A percentile compares a stretch with the other conserved stretches of the same genome.
These are phyloP conservation scores for Phylloscopus trochiloides DNA, from an alignment of 2,113 vertebrate species.

Conservation along the genomic window DNA sequence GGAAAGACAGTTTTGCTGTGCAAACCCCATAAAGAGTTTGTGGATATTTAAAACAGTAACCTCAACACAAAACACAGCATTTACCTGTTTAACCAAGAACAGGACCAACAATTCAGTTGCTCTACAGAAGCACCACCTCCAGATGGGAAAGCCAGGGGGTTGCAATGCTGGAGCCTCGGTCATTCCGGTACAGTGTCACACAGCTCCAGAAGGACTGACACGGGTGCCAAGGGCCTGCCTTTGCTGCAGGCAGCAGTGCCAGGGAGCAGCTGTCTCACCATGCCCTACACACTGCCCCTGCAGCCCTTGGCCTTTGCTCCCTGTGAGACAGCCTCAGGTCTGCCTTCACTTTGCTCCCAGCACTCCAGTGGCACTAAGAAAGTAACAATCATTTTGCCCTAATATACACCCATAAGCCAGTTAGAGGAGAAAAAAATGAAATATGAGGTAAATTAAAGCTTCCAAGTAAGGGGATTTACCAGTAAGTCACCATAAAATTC, in stretches of 20 bases:
- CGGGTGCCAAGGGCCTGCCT: not conserved
- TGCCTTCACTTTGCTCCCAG: not conserved
- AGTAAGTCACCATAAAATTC: slow-evolving; percentile 56
- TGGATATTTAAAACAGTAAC: not conserved
- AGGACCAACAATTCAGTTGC: not conserved
- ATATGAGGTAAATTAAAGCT: slow-evolving; percentile 61
- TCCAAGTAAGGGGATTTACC: slow-evolving; percentile 43
- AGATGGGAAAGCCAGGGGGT: rapidly evolving
- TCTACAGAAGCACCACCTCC: not conserved
- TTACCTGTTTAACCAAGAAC: not conserved
- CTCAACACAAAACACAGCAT: not conserved
- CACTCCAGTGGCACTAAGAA: not conserved
- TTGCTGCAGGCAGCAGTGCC: not conserved
- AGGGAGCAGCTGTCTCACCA: not conserved
- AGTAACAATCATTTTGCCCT: slow-evolving; percentile 2
- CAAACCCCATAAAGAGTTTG: not conserved
- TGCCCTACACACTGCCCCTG: not conserved
- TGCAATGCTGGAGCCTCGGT: not conserved
- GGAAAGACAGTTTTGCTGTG: not conserved
- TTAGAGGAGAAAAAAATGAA: not conserved
- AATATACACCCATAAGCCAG: not conserved
- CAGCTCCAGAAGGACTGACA: not conserved
- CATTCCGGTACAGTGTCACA: not conserved
- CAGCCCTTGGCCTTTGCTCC: not conserved
- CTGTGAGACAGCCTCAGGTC: rapidly evolving